Evolutionary conservation across 1,140 invertebrate genomes (phyloP), one percentile per base, ranked within the genome.

Genomic region (Cataglyphis hispanica): DNA sequence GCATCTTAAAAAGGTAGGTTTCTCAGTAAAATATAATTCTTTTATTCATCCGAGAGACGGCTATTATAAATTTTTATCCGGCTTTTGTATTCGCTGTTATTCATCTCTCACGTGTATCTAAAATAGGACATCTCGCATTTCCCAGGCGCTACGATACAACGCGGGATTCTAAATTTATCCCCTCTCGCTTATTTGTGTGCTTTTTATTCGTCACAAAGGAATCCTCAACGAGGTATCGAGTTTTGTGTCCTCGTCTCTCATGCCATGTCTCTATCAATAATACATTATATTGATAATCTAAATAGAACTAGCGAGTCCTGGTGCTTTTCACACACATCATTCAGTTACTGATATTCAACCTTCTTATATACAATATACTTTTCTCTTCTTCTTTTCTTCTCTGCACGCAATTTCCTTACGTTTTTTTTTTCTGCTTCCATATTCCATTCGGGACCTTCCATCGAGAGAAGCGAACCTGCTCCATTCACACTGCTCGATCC

Each of bases 281-380:
- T 81, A 69, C 50, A 72, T 81, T 81, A 60, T 72, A 8, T 7
- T 40, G 13, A 43, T 74, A 60, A 72, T 83, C 37, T 74, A 83
- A 83, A 83, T 83, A 83, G 78, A 72, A 60, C 50, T 74, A 34
- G 37, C 67, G 40, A 25, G n/a, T n/a, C 66, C 22, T 25, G 34
- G 13, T 72, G 60, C 19, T 50, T 85, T 53, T 85, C 75, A 37
- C 27, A 34, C 58, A 34, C 58, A 50, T 19, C 46, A 64, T 43
- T 75, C 43, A 63, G 40, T 76, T 66, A 61, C 72, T 61, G 69
- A 84, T 76, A 84, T 64, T 75, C 34, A 60, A 75, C 31, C 31
- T 37, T 43, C 56, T 22, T 25, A 61, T 83, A 31, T 75, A 40
- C 13, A 10, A 31, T 69, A 40, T 19, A 10, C 19, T 27, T 70